Evolutionary conservation across 2,113 vertebrate species (phyloP), one percentile per base, ranked within the genome.

Genomic region (Pao palembangensis): DNA sequence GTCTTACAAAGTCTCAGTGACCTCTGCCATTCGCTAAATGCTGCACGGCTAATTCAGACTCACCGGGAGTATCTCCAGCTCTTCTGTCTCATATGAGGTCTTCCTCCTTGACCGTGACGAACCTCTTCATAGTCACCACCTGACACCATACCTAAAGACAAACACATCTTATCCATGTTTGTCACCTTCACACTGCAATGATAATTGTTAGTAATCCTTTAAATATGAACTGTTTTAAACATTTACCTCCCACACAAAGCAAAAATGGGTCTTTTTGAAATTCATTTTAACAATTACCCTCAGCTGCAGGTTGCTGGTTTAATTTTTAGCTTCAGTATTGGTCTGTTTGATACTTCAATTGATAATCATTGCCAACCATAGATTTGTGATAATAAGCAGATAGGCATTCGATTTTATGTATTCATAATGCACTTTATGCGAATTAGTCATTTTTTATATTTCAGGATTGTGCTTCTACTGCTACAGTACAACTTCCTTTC

Each of bases 51-150:
- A 4, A 51, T 31, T 60, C 14, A 18, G 18, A 83, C 92, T 92
- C 86, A 98, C 97, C 96, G 88, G 65, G 93, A 95, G 73, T 98
- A 99, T 59, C 96, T 92, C 97, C 97, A 99, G 92, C 97, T 99
- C 82, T 94, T 97, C 79, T 97, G 96, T 21, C 83, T 85, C 42
- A 91, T 93, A 3, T 93, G 90, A 51, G 31, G n/a, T 48, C 88
- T 75, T 2, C 91, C 80, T 74, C 79, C 64, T 34, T 94, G 91
- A 61, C 71, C 83, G 12, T 92, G 91, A 64, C 94, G 91, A 52
- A 89, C 78, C 64, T 97, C 97, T 59, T 98, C 95, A 0, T 93
- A 98, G 84, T 99, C 96, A 46, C 96, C 96, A 0, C 89, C 92
- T 13, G 91, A 58, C 47, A 96, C 34, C 11, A 93, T 44, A 74